Evolutionary conservation across 2,113 vertebrate genomes (phyloP), one percentile per base, ranked within the genome.

Genomic region (Fulmarus glacialis): DNA sequence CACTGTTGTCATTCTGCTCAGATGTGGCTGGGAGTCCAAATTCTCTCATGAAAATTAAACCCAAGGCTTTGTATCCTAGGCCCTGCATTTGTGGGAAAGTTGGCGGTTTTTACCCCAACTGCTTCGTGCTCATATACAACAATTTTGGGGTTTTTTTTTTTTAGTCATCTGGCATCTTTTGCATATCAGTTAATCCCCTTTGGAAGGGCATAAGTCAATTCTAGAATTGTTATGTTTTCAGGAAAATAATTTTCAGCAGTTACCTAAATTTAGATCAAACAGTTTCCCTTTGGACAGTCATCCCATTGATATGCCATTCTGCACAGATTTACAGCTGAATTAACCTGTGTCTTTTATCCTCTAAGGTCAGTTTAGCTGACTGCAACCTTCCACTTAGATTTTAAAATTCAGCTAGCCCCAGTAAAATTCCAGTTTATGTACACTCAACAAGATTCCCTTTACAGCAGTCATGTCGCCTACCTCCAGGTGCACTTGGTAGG

Each of bases 61-160:
- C 3, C 0, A 50, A 73, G 20, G 40, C 23, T 81, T 74, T 38
- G 34, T 30, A 15, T 67, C 29, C 62, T 59, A 66, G 9, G 24
- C 15, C 8, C 12, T 84, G 14, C 48, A 17, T 66, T 56, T 80
- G 27, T 82, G 9, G 3, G 18, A 68, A 72, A 90, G 10, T 20
- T 21, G 20, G 7, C 1, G 0, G 15, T 48, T 70, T 78, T 90
- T 34, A 80, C 7, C 22, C 40, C 40, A 71, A 63, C 8, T 47
- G 6, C 12, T 78, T 89, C 0, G 0, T 48, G 55, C 7, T 60
- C 8, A 32, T 30, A 26, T 30, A n/a, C 7, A 87, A 67, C 9
- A 59, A 29, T 72, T 30, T 43, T 5, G 21, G 34, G 17, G 1
- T 11, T 60, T 47, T 82, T 75, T 75, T 43, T 75, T 50, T 80